A percentile compares a stretch with the other conserved stretches of the same genome.
phyloP scores from a whole-genome alignment of 2,797 vertebrate species.

The Acipenser transmontanus region DNA sequence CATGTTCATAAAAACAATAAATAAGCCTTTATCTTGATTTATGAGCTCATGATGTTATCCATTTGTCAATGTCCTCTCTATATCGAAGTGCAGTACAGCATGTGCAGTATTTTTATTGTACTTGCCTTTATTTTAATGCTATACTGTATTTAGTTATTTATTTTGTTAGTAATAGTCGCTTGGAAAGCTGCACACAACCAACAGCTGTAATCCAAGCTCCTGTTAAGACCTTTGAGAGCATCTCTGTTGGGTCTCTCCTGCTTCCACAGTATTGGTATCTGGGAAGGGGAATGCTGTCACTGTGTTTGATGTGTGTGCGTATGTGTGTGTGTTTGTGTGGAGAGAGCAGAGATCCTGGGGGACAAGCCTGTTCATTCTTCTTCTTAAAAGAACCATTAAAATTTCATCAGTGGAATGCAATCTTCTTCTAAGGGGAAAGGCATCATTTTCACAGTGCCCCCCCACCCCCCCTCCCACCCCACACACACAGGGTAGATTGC shows the following conservation, averaged over 20 bases:
- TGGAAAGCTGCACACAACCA: background rate
- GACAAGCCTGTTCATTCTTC: conserved; percentile 69
- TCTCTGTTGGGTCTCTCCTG: conserved; percentile 35
- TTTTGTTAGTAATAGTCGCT: background rate
- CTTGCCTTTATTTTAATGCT: too few species aligned
- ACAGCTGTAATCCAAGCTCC: background rate
- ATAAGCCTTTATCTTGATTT: too few species aligned
- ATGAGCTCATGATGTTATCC: too few species aligned
- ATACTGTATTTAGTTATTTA: background rate
- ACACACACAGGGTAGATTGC: conserved; percentile 28
- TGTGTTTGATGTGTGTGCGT: background rate
- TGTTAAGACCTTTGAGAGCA: background rate
- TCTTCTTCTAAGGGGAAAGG: conserved; percentile 46
- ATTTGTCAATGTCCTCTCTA: too few species aligned
- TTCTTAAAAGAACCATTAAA: conserved; percentile 76
- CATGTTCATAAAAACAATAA: too few species aligned
- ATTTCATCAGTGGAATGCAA: conserved; percentile 72
- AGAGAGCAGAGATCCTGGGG: conserved; percentile 42
- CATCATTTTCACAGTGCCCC: conserved; percentile 36
- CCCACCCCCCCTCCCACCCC: background rate
- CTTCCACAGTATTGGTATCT: conserved; percentile 21
- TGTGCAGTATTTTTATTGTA: too few species aligned
- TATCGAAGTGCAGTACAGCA: too few species aligned
- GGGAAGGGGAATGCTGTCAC: background rate
- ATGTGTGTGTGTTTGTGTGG: conserved; percentile 33